Evolutionary conservation across 2,797 vertebrate species (phyloP).

Genomic region (Peromyscus nudipes): DNA sequence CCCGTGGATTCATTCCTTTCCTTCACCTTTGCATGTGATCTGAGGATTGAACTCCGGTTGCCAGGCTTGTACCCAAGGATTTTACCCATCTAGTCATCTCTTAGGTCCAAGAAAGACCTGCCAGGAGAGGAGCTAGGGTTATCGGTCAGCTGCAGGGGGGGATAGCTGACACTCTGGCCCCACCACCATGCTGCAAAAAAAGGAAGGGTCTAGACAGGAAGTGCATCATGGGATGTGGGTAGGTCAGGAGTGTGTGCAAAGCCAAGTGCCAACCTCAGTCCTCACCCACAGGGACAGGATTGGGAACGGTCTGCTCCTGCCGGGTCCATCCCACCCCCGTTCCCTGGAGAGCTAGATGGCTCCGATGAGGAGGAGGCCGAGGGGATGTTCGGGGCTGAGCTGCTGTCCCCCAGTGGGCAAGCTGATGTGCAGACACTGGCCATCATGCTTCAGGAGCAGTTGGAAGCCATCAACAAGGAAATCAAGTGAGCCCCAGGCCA

Average conservation of each 20-base stretch:
- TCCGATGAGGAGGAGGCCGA: conserved; percentile 87
- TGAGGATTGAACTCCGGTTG: neutral
- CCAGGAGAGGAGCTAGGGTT: neutral
- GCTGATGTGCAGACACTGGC: conserved; percentile 94
- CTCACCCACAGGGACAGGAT: conserved; percentile 84
- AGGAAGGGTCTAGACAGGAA: neutral
- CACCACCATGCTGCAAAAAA: neutral
- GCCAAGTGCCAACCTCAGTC: neutral
- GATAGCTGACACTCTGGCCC: neutral
- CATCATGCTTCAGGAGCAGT: conserved; percentile 95
- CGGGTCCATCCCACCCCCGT: conserved; percentile 88
- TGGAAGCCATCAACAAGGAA: conserved; percentile 96
- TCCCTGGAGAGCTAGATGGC: conserved; percentile 91
- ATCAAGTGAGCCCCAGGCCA: conserved; percentile 90
- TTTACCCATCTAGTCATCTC: neutral
- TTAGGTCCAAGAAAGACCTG: neutral
- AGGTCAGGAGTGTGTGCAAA: neutral
- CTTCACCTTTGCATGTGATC: neutral
- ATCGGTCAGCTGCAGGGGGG: neutral
- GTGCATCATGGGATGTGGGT: neutral
- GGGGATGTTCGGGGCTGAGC: conserved; percentile 89
- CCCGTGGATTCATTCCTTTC: neutral
- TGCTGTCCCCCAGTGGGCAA: conserved; percentile 94
- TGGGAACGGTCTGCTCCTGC: conserved; percentile 91
- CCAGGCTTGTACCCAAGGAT: neutral